Conservation (phyloP, 1,140 invertebrate genomes). For the Neodiprion pinetum region DNA sequence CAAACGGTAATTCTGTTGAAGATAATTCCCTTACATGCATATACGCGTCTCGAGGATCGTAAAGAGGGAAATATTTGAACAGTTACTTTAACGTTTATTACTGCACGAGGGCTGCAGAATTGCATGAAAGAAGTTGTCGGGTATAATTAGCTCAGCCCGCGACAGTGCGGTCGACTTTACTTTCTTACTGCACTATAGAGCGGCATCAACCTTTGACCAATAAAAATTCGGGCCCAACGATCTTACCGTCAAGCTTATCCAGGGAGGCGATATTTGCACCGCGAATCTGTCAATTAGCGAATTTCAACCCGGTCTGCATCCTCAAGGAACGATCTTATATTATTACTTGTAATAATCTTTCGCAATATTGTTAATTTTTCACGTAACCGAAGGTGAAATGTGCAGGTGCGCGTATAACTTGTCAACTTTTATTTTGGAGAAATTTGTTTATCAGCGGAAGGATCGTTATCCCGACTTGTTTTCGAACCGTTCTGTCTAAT, state of each 20-base stretch:
- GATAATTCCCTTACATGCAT: no score
- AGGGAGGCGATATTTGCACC: neutral
- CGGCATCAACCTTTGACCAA: neutral
- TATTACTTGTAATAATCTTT: no score
- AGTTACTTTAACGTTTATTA: constrained; percentile 2
- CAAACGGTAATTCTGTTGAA: no score
- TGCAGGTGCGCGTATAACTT: no score
- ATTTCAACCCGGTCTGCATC: neutral
- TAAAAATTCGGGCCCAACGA: neutral
- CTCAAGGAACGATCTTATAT: no score
- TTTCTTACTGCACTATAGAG: neutral
- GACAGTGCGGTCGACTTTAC: neutral
- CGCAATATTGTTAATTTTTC: no score
- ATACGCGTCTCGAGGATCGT: no score
- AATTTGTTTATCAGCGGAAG: no score
- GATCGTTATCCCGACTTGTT: no score
- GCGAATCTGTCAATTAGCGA: constrained; percentile 1
- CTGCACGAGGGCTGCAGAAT: neutral
- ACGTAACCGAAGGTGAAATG: no score
- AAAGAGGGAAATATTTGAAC: neutral
- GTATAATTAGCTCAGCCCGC: neutral
- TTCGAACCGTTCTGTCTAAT: no score
- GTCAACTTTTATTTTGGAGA: no score
- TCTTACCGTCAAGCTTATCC: neutral
- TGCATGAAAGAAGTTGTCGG: neutral